Percentiles rank a stretch among this genome's conserved stretches.
These are phyloP conservation scores for Trachythela sp. DNA, from an alignment of 64 coral and sea anemone genomes.

Conservation along the genomic window DNA sequence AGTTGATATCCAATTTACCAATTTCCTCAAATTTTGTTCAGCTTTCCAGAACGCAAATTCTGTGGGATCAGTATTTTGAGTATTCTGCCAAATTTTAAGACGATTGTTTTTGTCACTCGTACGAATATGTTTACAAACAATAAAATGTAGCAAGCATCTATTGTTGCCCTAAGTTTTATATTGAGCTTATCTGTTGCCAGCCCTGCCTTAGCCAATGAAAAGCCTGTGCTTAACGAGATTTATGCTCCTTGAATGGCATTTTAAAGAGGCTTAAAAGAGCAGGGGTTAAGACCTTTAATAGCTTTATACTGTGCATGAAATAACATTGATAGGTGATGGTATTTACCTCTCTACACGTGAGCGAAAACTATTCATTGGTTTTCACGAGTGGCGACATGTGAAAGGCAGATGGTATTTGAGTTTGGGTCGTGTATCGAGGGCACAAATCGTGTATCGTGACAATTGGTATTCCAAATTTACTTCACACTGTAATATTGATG, in stretches of 20 bases:
- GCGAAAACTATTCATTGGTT: no score
- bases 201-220: neutral
- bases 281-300: neutral
- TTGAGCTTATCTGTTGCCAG: neutral
- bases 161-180: neutral
- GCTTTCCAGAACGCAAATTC: no score
- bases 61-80: no score
- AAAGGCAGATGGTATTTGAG: no score
- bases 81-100: neutral
- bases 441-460: no score
- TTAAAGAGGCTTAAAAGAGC: neutral
- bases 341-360: neutral
- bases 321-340: slow-evolving; percentile 1
- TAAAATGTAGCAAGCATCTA: neutral
- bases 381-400: no score
- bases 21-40: no score
- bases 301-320: neutral
- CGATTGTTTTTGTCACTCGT: neutral
- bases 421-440: no score
- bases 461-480: no score
- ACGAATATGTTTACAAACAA: neutral
- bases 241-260: neutral
- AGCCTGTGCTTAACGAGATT: neutral
- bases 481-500: no score
- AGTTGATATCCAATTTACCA: no score